phyloP scores from a whole-genome alignment of 1,140 invertebrate species.

The Euglossa dilemma region DNA sequence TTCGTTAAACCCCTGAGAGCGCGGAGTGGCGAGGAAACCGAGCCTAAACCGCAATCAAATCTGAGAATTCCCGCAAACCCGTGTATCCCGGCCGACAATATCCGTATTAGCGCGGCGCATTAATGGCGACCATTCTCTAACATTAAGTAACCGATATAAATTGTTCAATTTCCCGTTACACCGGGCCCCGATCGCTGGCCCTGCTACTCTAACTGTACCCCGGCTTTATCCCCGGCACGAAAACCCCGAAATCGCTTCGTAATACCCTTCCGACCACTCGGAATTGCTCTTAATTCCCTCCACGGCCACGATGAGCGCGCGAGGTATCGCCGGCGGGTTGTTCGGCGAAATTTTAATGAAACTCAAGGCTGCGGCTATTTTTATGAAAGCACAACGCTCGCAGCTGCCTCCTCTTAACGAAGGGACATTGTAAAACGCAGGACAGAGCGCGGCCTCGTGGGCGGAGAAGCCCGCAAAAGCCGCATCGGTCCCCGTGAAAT shows the following conservation, averaged over 20 bases:
- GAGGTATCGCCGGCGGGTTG: no score
- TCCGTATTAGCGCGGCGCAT: no score
- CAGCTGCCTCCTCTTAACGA: conserved; percentile 79
- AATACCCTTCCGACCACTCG: neutral
- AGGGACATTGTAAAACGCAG: conserved; percentile 78
- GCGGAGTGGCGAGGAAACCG: no score
- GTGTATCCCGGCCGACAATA: no score
- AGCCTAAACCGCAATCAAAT: no score
- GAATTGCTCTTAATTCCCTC: neutral
- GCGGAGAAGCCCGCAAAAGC: conserved; percentile 80
- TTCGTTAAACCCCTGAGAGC: no score
- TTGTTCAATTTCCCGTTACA: neutral
- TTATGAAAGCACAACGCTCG: conserved; percentile 41
- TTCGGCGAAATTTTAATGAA: conserved; percentile 52
- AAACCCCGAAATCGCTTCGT: neutral
- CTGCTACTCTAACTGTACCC: neutral
- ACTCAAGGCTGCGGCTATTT: conserved; percentile 57
- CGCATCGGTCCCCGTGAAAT: conserved; percentile 81
- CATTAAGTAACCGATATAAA: neutral
- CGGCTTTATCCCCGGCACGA: neutral
- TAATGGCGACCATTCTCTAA: no score
- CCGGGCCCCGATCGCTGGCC: no score
- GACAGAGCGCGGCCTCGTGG: conserved; percentile 75
- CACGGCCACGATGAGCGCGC: no score
- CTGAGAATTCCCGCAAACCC: no score